Percentiles rank a stretch among this genome's conserved stretches.
Conservation (phyloP, 2,888 invertebrate genomes). For the Cremastobaeus sp. region DNA sequence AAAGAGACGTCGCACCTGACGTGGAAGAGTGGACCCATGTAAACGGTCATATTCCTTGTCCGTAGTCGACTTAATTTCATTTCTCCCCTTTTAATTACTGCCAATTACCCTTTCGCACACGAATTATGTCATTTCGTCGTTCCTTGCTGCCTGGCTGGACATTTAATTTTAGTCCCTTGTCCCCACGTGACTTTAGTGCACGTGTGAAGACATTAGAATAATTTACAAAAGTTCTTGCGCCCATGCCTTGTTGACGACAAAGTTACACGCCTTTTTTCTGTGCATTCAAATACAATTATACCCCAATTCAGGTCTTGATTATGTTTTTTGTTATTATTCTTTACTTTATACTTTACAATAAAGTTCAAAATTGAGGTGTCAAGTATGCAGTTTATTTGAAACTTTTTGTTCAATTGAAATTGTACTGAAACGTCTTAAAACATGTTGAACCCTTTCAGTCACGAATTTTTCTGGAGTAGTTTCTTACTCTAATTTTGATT, state of each 20-base stretch:
- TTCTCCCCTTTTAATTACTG: slow-evolving; percentile 76
- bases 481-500: too few relatives aligned
- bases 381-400: too few relatives aligned
- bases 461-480: too few relatives aligned
- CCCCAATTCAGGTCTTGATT: slow-evolving; percentile 1
- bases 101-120: slow-evolving; percentile 75
- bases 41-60: slow-evolving; percentile 74
- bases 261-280: slow-evolving; percentile 37
- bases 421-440: too few relatives aligned
- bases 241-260: slow-evolving; percentile 19
- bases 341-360: too few relatives aligned
- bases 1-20: slow-evolving; percentile 54
- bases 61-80: slow-evolving; percentile 74
- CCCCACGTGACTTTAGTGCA: slow-evolving; percentile 46
- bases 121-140: slow-evolving; percentile 75
- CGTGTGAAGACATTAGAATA: slow-evolving; percentile 54
- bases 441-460: too few relatives aligned
- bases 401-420: too few relatives aligned
- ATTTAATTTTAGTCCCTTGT: slow-evolving; percentile 50
- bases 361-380: too few relatives aligned
- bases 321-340: background rate
- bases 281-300: slow-evolving; percentile 22
- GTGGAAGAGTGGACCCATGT: slow-evolving; percentile 68
- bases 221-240: slow-evolving; percentile 43
- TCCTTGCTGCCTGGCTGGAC: slow-evolving; percentile 40